phyloP scores from a whole-genome alignment of 1,140 invertebrate species.

The Drosophila athabasca region DNA sequence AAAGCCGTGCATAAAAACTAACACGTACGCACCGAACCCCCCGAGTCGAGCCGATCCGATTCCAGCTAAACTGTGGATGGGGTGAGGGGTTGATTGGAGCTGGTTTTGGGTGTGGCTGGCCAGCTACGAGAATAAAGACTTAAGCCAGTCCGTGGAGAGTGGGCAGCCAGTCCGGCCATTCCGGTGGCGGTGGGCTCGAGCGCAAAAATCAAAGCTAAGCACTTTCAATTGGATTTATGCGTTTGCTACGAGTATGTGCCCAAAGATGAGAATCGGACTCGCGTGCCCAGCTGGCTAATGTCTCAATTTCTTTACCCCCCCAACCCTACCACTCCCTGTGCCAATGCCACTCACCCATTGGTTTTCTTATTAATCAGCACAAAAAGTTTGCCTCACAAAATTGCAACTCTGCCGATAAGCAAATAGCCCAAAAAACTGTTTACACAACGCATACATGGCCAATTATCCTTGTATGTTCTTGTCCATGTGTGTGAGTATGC shows the following conservation, averaged over 20 bases:
- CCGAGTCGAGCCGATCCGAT: constrained; percentile 5
- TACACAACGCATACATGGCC: constrained; percentile 53
- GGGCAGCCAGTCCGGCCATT: too few species aligned
- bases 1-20: constrained; percentile 67
- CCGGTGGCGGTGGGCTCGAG: constrained; percentile 13
- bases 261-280: constrained; percentile 30
- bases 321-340: neutral
- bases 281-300: constrained; percentile 66
- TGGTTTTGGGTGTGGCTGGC: neutral
- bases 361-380: constrained; percentile 80
- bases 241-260: constrained; percentile 71
- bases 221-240: constrained; percentile 83
- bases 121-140: constrained; percentile 11
- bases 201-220: constrained; percentile 81
- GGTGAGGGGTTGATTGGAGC: neutral
- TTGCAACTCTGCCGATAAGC: constrained; percentile 76
- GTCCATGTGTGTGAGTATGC: neutral
- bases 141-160: constrained; percentile 42
- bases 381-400: constrained; percentile 69
- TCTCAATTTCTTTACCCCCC: constrained; percentile 46
- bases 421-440: constrained; percentile 78
- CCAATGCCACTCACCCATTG: neutral
- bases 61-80: constrained; percentile 3
- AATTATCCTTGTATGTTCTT: constrained; percentile 25
- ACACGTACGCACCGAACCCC: constrained; percentile 63